Evolutionary conservation across 1,140 invertebrate genomes (phyloP).

Genomic region (Zaprionus davidi): DNA sequence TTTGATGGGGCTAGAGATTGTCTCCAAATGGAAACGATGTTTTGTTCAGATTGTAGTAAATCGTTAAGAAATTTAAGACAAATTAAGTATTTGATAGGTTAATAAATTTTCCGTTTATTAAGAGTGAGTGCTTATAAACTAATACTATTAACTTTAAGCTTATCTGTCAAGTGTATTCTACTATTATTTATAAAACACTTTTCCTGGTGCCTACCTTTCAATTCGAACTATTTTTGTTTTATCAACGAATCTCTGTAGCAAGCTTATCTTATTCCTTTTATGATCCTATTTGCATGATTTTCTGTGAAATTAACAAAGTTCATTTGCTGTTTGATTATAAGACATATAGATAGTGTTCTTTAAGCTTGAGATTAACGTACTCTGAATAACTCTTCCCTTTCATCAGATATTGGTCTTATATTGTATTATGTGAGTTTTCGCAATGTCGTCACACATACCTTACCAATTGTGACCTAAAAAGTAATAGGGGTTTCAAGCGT

Average conservation of each 20-base stretch:
- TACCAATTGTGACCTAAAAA: slow-evolving; percentile 44
- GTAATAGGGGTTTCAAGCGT: neutral
- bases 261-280: neutral
- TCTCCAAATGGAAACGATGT: neutral
- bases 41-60: neutral
- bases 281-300: neutral
- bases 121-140: neutral
- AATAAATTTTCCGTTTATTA: neutral
- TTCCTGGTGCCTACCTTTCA: neutral
- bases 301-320: neutral
- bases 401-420: neutral
- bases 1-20: slow-evolving; percentile 1
- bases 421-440: neutral
- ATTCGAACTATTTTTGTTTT: neutral
- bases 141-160: neutral
- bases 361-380: no score
- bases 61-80: neutral
- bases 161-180: neutral
- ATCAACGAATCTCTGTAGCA: neutral
- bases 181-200: neutral
- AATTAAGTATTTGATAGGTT: neutral
- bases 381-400: no score
- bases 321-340: neutral
- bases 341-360: no score
- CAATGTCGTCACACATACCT: slow-evolving; percentile 20